Evolutionary conservation across 2,888 invertebrate genomes (phyloP), one percentile per base, ranked within the genome.

Genomic region (Abrostola triplasia): DNA sequence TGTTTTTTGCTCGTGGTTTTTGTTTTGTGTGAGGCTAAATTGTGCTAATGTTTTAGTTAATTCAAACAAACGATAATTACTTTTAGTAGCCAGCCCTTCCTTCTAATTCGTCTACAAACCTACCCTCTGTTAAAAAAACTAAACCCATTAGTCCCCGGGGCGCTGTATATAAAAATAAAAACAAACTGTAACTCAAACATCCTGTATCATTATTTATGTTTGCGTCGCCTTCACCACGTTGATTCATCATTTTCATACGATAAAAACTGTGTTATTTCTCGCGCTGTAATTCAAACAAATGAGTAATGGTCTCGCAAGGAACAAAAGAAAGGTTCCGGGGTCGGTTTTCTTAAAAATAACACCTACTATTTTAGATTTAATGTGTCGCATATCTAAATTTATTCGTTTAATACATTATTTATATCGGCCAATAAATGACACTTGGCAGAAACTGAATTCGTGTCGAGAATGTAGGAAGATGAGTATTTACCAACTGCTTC

Each of bases 231-330:
- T 52, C 57, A 47, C 42, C 62, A 44, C 67, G 84, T 83, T 80
- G 85, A 87, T 88, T 84, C 85, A 87, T 88, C 85, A 88, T 87
- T 87, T 86, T 87, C 86, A 80, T 86, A 78, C 82, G 82, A 84
- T 84, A 70, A 87, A 84, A 84, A 80, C 79, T 80, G 71, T 77
- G 80, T 82, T 84, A 83, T 83, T 81, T 81, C 81, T 80, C 77
- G 73, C 70, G 74, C 74, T 79, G 69, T 83, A 82, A 85, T 83
- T 83, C 84, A 83, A 83, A 83, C 71, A 78, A 73, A 82, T 88
- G 85, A 87, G 68, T 84, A 83, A 86, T 86, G 84, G 81, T 79
- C 61, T 64, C 70, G 65, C 53, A 40, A 57, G 73, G 70, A 73
- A 81, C 73, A 80, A 80, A 73, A 73, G 61, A 51, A 76, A 64